phyloP scores from a whole-genome alignment of 2,113 vertebrate species.

The Pogona vitticeps region DNA sequence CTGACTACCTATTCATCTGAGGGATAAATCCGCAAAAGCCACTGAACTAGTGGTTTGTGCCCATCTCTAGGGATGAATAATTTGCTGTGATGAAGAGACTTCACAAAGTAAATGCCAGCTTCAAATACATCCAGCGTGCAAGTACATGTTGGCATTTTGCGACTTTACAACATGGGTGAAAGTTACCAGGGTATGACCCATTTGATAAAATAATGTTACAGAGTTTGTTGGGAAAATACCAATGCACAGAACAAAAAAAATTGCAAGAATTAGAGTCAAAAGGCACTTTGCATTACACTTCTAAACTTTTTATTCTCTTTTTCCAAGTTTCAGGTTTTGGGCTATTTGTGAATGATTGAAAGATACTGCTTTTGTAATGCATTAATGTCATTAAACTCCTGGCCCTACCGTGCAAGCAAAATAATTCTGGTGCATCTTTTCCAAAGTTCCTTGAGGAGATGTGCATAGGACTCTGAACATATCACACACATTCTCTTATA shows the following conservation, averaged over 20 bases:
- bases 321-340: not conserved
- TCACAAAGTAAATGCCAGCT: not conserved
- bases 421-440: not conserved
- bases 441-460: not conserved
- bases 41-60: constrained; percentile 2
- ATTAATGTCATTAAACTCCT: not conserved
- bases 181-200: not conserved
- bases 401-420: not conserved
- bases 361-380: not conserved
- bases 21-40: too few relatives aligned
- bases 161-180: not conserved
- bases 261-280: not conserved
- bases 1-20: too few relatives aligned
- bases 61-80: not conserved
- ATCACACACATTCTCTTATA: not conserved
- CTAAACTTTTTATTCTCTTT: not conserved
- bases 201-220: not conserved
- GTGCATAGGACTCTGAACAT: not conserved
- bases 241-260: not conserved
- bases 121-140: not conserved
- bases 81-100: not conserved
- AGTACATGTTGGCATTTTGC: not conserved
- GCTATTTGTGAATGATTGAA: not conserved
- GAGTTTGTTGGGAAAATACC: not conserved
- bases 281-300: too few relatives aligned